A percentile compares a stretch with the other conserved stretches of the same genome.
Conservation (phyloP, 2,113 vertebrate species). For the Hydrochoerus hydrochaeris region DNA sequence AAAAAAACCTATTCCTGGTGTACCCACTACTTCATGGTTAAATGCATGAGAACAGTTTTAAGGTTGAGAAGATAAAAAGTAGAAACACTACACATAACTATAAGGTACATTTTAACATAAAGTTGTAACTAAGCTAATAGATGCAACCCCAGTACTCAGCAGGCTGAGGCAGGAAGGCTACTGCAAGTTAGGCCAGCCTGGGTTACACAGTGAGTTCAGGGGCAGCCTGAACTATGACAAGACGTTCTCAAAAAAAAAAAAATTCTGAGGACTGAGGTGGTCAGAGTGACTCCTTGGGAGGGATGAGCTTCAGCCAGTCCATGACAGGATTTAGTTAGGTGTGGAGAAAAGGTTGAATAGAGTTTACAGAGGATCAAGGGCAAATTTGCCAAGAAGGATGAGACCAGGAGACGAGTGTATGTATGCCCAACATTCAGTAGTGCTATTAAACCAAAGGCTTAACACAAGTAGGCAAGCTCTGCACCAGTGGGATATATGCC, state of each 20-base stretch:
- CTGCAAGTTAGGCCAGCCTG: too few species aligned
- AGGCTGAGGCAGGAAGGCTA: too few species aligned
- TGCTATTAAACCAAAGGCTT: neutral
- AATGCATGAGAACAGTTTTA: neutral
- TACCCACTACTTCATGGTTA: neutral
- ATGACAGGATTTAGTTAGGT: neutral
- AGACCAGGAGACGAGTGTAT: neutral
- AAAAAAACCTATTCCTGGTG: neutral
- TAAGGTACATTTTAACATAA: neutral
- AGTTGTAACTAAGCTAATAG: neutral
- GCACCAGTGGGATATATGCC: neutral
- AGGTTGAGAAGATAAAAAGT: neutral
- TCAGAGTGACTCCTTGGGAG: neutral
- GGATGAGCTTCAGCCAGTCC: neutral
- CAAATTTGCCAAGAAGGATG: neutral
- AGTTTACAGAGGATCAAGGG: neutral
- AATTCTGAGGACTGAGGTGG: neutral
- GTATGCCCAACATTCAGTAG: neutral
- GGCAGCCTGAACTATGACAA: too few species aligned
- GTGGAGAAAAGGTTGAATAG: neutral
- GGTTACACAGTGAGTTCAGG: too few species aligned
- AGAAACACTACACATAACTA: neutral
- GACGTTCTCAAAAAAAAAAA: too few species aligned
- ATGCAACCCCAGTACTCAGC: too few species aligned
- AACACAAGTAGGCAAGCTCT: neutral